phyloP scores from a whole-genome alignment of 2,888 invertebrate species.

The Tetranychus piercei region DNA sequence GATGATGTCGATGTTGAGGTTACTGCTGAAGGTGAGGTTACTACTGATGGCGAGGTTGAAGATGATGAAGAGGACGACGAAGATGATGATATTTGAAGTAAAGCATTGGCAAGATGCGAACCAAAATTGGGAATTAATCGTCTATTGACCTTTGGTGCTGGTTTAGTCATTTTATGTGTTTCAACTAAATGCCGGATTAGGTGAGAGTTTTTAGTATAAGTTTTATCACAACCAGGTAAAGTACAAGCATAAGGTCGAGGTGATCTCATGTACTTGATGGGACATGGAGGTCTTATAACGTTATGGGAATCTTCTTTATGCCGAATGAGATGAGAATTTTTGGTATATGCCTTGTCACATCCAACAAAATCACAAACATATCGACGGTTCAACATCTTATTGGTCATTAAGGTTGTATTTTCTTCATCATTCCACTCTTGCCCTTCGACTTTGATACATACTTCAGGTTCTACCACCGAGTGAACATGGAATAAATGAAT shows the following conservation, averaged over 20 bases:
- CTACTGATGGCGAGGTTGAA: not conserved
- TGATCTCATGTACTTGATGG: not conserved
- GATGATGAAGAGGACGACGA: not conserved
- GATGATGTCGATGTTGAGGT: not conserved
- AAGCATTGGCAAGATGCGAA: not conserved
- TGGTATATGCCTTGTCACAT: slow-evolving; percentile 10
- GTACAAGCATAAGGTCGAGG: slow-evolving; percentile 11
- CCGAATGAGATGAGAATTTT: not conserved
- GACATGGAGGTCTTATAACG: not conserved
- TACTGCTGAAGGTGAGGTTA: not conserved
- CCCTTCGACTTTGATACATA: slow-evolving; percentile 11
- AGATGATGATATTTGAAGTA: not conserved
- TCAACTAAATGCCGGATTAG: slow-evolving; percentile 12
- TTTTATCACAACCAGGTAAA: slow-evolving; percentile 12
- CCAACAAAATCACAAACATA: slow-evolving; percentile 8
- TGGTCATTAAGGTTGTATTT: not conserved
- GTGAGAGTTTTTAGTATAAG: slow-evolving; percentile 15
- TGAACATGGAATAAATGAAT: slow-evolving; percentile 11
- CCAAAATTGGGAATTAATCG: not conserved
- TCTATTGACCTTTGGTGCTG: slow-evolving; percentile 11
- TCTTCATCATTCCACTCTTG: slow-evolving; percentile 10
- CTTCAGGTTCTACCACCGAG: slow-evolving; percentile 9
- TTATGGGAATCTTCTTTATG: slow-evolving; percentile 9
- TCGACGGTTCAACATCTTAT: not conserved
- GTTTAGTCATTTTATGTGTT: slow-evolving; percentile 12